Base-by-base conservation (phyloP, 2,888 invertebrate genomes). In the Chaitophorus viminalis region DNA sequence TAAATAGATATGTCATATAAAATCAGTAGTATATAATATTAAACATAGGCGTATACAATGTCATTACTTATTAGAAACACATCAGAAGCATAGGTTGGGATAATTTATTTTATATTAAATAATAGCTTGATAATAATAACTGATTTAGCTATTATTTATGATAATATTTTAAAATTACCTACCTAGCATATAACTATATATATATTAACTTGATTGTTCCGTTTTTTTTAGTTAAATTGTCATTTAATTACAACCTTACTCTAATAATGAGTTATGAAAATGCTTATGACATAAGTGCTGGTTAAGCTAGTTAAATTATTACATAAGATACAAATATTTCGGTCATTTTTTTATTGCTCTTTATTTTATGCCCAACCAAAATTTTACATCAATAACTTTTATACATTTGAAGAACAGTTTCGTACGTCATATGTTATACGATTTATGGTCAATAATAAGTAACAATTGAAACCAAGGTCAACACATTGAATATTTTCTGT, bases 401-500 rank as follows among this genome's bases (percentile, higher is more conserved):
- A 52, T 8, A 17, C 14, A 31, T 1, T 31, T 25, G 8, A 29
- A 70, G 3, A 11, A 14, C 14, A 31, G 25, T 76, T 76, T 6
- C 3, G 4, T 46, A 46, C 46, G 46, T 52, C 25, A 17, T 76
- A 75, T 17, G 46, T 17, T 17, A 1, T 3, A 52, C 46, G 18
- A 25, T 54, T 33, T 78, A 77, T 33, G 31, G 4, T 14, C 54
- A 78, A 54, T 33, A 76, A n/a, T 33, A 78, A 78, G 11, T 33
- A 76, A n/a, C 33, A 31, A 78, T 54, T 25, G 25, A 8, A 3
- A 31, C 29, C 82, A 31, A 82, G 70, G 82, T 31, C 46, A 82
- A 46, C 21, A 70, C 25, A 21, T 46, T 33, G 0, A 31, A 82
- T 70, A 70, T 31, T 31, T 60, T 65, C 65, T 52, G 31, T 70